Evolutionary conservation across 2,888 invertebrate species (phyloP), one percentile per base, ranked within the genome.

Genomic region (Hirtodrosophila histrioides): DNA sequence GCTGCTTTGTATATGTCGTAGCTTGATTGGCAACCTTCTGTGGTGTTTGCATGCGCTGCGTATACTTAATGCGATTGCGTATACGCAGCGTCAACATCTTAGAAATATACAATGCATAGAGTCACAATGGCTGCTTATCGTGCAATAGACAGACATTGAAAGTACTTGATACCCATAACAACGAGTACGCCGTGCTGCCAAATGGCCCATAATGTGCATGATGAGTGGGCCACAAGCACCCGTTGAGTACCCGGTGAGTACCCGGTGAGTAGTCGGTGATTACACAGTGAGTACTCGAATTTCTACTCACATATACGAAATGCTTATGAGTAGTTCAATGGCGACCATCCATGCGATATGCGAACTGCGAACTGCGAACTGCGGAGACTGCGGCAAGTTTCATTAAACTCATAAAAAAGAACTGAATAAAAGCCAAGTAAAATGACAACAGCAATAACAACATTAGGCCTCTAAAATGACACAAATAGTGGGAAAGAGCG

Each of bases 401-500:
- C 79, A 76, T 67, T 86, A 69, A 61, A 67, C 74, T 81, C 78
- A 63, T 84, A 8, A 31, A 31, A 81, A 80, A 69, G 60, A 62
- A 46, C 27, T 43, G 41, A 43, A 58, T 57, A 55, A 63, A 63
- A 64, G 48, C 60, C 33, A 37, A 54, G 51, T 17, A 53, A 58
- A 58, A 40, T 24, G 39, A 44, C 8, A 61, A 48, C 53, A 58
- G 57, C 57, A 23, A 46, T 12, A 57, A 29, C 45, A 56, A 23
- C 24, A 43, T 53, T 55, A 27, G 41, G 44, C 24, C 68, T 72
- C 58, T 58, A 63, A 73, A 73, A 57, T 73, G 54, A 58, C 36
- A 43, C 23, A 24, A 29, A 36, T 33, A 10, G 17, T 17, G 17
- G 17, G 1, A 0, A 12, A 9, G 10, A 10, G 81, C 37, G 74